These are phyloP conservation scores for Acrocephalus arundinaceus DNA, from an alignment of 2,113 vertebrate species.

Conservation along the genomic window DNA sequence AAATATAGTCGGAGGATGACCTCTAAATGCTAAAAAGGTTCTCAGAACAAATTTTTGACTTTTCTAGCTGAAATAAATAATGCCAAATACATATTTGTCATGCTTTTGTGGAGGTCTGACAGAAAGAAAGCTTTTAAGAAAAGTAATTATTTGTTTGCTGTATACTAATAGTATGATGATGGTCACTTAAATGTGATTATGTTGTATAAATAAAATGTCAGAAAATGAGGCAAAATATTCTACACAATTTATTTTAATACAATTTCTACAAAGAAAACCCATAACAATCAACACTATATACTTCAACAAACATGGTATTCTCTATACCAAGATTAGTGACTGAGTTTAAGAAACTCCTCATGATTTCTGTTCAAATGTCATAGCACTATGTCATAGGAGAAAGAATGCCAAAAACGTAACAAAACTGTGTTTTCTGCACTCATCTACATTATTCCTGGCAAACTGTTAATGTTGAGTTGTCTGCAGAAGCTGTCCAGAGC, in stretches of 20 bases:
- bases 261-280: background rate
- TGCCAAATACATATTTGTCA: background rate
- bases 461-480: accelerated
- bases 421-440: background rate
- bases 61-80: constrained; percentile 30
- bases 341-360: background rate
- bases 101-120: background rate
- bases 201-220: background rate
- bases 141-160: background rate
- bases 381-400: background rate
- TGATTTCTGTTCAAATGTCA: background rate
- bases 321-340: background rate
- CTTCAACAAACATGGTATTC: background rate
- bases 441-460: background rate
- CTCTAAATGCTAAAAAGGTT: constrained; percentile 44
- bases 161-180: background rate
- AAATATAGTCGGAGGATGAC: background rate
- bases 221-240: background rate
- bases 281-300: accelerated
- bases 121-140: background rate
- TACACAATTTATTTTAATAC: background rate
- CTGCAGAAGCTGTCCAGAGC: too few species aligned
- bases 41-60: background rate
- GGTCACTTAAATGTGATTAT: background rate
- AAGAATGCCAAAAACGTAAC: background rate